These are phyloP conservation scores for Lasius platythorax DNA, from an alignment of 2,888 invertebrate genomes.

Conservation along the genomic window DNA sequence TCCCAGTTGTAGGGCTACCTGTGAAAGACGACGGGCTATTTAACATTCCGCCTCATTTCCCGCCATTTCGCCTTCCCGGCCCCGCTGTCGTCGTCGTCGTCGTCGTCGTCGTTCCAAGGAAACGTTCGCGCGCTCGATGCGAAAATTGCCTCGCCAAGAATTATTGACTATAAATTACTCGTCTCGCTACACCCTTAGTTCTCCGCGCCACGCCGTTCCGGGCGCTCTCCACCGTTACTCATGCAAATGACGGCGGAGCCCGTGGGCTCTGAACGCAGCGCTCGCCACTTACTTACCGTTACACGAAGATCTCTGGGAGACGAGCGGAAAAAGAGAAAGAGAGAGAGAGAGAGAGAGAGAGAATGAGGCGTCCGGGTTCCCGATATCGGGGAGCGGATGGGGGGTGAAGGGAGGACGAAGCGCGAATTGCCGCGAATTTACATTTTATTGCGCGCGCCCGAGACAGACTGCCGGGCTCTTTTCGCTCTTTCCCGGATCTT, in stretches of 20 bases:
- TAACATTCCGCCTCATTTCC: conserved; percentile 82
- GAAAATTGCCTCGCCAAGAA: conserved; percentile 82
- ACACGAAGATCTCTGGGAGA: conserved; percentile 61
- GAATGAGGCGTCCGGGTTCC: conserved; percentile 43
- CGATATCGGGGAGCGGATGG: conserved; percentile 61
- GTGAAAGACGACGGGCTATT: conserved; percentile 73
- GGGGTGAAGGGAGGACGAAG: conserved; percentile 51
- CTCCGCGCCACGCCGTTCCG: conserved; percentile 57
- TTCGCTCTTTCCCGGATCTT: conserved; percentile 55
- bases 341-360: conserved; percentile 28
- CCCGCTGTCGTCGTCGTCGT: conserved; percentile 52
- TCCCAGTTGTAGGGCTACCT: conserved; percentile 60
- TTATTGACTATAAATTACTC: conserved; percentile 84
- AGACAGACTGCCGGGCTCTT: conserved; percentile 73
- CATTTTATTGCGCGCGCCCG: conserved; percentile 79
- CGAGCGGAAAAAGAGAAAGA: conserved; percentile 32
- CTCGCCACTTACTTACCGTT: conserved; percentile 73
- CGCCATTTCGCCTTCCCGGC: conserved; percentile 65
- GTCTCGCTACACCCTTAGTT: conserved; percentile 71
- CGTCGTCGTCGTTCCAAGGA: conserved; percentile 69
- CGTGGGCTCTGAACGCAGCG: conserved; percentile 65
- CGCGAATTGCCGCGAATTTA: conserved; percentile 80
- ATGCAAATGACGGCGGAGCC: conserved; percentile 78
- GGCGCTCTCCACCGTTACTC: conserved; percentile 77
- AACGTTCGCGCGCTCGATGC: conserved; percentile 79